These are phyloP conservation scores for Ceriagrion tenellum DNA, from an alignment of 2,888 invertebrate genomes.

Conservation along the genomic window DNA sequence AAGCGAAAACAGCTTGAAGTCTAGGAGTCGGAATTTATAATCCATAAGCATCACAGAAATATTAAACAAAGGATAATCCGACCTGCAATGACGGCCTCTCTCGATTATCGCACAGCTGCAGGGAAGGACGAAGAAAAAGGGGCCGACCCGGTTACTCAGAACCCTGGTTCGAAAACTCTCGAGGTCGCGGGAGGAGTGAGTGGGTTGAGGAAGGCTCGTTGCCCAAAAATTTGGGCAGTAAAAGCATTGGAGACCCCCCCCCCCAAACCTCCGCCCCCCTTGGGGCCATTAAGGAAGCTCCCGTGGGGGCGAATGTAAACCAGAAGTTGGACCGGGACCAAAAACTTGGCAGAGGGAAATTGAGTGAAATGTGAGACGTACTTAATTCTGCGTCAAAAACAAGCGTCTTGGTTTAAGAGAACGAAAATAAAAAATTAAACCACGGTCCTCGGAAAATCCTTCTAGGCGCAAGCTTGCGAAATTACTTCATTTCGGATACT, in stretches of 20 bases:
- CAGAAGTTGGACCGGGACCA: conserved; percentile 1
- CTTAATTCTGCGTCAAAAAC: background rate
- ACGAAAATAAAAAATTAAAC: too few species aligned
- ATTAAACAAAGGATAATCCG: background rate
- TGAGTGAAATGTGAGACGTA: background rate
- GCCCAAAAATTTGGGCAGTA: background rate
- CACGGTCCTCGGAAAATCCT: too few species aligned
- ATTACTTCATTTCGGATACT: too few species aligned
- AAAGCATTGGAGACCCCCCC: background rate
- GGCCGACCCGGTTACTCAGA: background rate
- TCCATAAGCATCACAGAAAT: background rate
- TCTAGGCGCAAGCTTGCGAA: too few species aligned
- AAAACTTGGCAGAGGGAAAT: background rate
- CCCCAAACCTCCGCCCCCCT: too few species aligned
- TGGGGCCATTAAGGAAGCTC: background rate
- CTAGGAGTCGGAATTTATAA: too few species aligned
- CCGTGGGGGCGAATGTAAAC: background rate
- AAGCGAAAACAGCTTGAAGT: too few species aligned
- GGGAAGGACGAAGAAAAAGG: background rate
- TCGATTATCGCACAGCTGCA: background rate
- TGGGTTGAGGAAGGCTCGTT: background rate
- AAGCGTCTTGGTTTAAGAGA: background rate
- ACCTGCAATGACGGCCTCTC: background rate
- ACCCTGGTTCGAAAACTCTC: background rate
- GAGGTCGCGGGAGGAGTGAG: background rate